Percentiles rank a stretch among this genome's conserved stretches.
Evolutionary conservation across 2,888 invertebrate species (phyloP).

Genomic region (Melieria crassipennis): DNA sequence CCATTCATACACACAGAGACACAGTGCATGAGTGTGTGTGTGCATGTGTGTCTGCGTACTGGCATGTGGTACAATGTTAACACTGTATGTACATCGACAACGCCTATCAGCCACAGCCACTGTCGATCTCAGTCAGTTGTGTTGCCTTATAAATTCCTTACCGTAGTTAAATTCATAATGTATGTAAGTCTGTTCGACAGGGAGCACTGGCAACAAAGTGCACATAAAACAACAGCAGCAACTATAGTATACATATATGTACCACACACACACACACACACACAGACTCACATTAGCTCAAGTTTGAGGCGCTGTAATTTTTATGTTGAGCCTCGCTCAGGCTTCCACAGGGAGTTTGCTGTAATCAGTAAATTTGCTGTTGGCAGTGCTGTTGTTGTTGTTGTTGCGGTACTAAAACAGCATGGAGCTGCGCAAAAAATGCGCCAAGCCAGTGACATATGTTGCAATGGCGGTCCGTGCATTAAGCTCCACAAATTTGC

Average conservation of each 20-base stretch:
- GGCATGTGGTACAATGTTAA: background rate
- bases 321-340: background rate
- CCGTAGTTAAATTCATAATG: constrained; percentile 15
- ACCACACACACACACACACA: constrained; percentile 10
- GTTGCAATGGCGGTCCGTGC: too few relatives aligned
- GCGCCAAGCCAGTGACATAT: too few relatives aligned
- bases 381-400: too few relatives aligned
- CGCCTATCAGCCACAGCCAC: background rate
- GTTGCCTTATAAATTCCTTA: constrained; percentile 17
- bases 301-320: background rate
- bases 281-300: background rate
- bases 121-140: background rate
- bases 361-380: background rate
- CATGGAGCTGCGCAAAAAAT: too few relatives aligned
- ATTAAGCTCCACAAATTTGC: too few relatives aligned
- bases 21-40: too few relatives aligned
- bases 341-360: background rate
- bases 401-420: too few relatives aligned
- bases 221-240: too few relatives aligned
- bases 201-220: too few relatives aligned
- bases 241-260: background rate
- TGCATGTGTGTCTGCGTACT: too few relatives aligned
- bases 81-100: background rate
- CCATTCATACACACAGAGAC: too few relatives aligned
- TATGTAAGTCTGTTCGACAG: background rate